These are phyloP conservation scores for Brachystomella parvula DNA, from an alignment of 1,140 invertebrate species.

Conservation along the genomic window DNA sequence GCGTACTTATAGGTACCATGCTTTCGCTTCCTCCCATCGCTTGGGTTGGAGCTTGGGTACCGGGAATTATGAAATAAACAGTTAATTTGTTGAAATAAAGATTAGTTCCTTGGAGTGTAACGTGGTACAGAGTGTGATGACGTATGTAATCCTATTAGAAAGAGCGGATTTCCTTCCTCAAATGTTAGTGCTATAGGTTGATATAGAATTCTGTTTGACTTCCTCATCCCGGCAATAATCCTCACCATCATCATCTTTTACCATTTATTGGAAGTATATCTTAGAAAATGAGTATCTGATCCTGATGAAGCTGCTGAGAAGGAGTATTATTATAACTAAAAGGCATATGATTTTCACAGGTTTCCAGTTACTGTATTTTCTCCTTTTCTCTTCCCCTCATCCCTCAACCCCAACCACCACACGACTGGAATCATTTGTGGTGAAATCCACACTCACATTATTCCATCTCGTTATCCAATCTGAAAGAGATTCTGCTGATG, in stretches of 20 bases:
- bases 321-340: not conserved
- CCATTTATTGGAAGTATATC: too few relatives aligned
- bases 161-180: not conserved
- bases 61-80: too few relatives aligned
- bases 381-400: too few relatives aligned
- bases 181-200: constrained; percentile 4
- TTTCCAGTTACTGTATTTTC: too few relatives aligned
- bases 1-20: too few relatives aligned
- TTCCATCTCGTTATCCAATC: not conserved
- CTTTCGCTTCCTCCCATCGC: too few relatives aligned
- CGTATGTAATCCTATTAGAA: not conserved
- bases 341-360: constrained; percentile 1
- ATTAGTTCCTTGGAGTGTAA: not conserved
- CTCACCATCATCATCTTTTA: constrained; percentile 4
- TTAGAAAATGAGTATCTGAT: constrained; percentile 6
- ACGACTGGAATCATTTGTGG: not conserved
- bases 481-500: not conserved
- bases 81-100: too few relatives aligned
- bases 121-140: not conserved
- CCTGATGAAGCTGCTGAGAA: too few relatives aligned
- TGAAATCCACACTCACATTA: not conserved
- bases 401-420: too few relatives aligned
- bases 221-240: not conserved
- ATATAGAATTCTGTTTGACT: constrained; percentile 33
- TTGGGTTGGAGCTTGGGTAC: too few relatives aligned